Base-by-base conservation (phyloP, 2,797 vertebrate genomes). In the Sebastolobus alascanus region DNA sequence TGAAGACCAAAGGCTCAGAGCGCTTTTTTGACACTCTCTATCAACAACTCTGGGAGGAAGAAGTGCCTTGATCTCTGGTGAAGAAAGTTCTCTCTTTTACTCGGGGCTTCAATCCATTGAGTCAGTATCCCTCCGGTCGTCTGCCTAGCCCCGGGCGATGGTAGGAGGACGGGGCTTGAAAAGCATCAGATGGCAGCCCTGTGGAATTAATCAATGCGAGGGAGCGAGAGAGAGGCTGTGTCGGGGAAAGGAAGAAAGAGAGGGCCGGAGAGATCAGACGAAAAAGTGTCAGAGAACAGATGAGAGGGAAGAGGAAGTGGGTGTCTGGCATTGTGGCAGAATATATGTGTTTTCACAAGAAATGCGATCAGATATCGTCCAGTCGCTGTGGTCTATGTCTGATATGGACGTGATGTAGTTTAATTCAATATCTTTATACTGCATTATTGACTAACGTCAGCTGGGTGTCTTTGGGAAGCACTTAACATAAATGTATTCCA, bases 131-230 rank as follows among this genome's bases (percentile, higher is more conserved):
- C 90, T 35, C 37, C n/a, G 54, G 89, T 83, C 64, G 74, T 72
- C 82, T 29, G 65, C 33, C 22, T 90, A 25, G 90, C 93, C 91
- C 67, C 27, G 25, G 89, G 91, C 89, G 33, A 73, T 75, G 85
- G 89, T 84, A 73, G 85, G 88, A 86, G 89, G 88, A 88, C 52
- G 54, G 78, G 79, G 75, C 80, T 84, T 86, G 86, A 88, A 90
- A 83, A 86, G 83, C 79, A 85, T 90, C 85, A 86, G 87, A 87
- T 61, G 22, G 79, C 72, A 80, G 80, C 91, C 87, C 92, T 67
- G 69, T 85, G 87, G 89, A 93, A 90, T 90, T 91, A 91, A 92
- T 93, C 90, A 92, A 85, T 82, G 80, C 2, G 65, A 79, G 84
- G 9, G 69, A 77, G 63, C 4, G 66, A 80, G 43, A 56, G 66